Conservation (phyloP, 1,140 invertebrate genomes). For the Zaprionus capensis region DNA sequence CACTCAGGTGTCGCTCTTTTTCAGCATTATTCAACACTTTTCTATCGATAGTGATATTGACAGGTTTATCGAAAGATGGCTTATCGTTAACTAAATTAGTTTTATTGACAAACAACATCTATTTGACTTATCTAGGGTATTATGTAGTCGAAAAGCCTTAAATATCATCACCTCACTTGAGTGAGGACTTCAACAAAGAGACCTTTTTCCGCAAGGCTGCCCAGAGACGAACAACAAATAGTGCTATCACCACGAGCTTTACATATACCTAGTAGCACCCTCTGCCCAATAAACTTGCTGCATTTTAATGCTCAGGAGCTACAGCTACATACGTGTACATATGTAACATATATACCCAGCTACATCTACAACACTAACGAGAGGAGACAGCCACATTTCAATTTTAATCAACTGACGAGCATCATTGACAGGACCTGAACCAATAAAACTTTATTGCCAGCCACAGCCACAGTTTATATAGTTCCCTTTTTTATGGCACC, state of each 20-base stretch:
- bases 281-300: neutral
- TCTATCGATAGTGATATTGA: too few species aligned
- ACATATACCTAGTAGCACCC: neutral
- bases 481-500: conserved; percentile 13
- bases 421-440: conserved; percentile 40
- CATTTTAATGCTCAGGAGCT: conserved; percentile 6
- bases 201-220: neutral
- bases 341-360: neutral
- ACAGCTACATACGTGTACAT: neutral
- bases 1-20: too few species aligned
- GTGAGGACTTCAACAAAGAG: neutral
- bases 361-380: neutral
- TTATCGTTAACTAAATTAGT: too few species aligned
- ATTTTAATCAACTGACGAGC: conserved; percentile 44
- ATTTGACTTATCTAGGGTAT: neutral
- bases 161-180: neutral
- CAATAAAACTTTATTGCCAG: conserved; percentile 47
- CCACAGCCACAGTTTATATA: neutral
- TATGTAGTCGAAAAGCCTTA: neutral
- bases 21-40: too few species aligned
- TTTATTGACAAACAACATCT: neutral
- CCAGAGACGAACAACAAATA: neutral
- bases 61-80: too few species aligned
- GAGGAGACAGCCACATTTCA: conserved; percentile 13
- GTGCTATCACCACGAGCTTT: neutral